Evolutionary conservation across 2,113 vertebrate genomes (phyloP), one percentile per base, ranked within the genome.

Genomic region (Chloropsis hardwickii): DNA sequence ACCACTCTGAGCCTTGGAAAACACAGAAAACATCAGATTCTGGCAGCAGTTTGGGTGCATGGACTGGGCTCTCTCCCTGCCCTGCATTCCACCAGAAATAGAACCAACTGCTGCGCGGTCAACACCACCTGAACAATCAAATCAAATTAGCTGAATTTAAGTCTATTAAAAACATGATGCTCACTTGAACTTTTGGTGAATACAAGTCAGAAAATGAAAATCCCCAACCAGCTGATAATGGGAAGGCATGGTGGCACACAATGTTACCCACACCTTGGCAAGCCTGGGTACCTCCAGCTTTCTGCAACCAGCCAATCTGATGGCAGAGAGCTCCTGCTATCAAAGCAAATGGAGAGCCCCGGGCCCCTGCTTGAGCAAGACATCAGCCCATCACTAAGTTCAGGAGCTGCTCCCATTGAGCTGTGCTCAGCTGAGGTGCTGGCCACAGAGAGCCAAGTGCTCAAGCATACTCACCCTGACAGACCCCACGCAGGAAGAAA

Each of bases 81-180:
- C 54, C 50, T 1, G 0, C 33, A 18, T 39, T 60, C 44, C 2
- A 3, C 17, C 70, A 74, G 27, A 28, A 54, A 31, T 8, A 24
- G 18, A 50, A 82, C 13, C 7, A 0, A 2, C 42, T 57, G 65
- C 42, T 48, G 20, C 4, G 1, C 0, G 1, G 25, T 25, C 76
- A 67, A 24, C 1, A 4, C 3, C 4, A 0, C 24, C 14, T 0
- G 0, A 85, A 58, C 2, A 1, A 64, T 19, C 35, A 33, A 39
- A 57, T 25, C 33, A 22, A 88, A 56, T 0, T 0, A 71, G 6
- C 0, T 2, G 39, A 87, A 50, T 31, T 60, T 45, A 67, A 53
- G 31, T 6, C n/a, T n/a, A 39, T 44, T 60, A 56, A 28, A 90
- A 88, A 28, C 1, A 2, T 1, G 3, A 11, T 42, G 35, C 11